Conservation (phyloP, 2,888 invertebrate genomes). For the Palloptera scutellata region DNA sequence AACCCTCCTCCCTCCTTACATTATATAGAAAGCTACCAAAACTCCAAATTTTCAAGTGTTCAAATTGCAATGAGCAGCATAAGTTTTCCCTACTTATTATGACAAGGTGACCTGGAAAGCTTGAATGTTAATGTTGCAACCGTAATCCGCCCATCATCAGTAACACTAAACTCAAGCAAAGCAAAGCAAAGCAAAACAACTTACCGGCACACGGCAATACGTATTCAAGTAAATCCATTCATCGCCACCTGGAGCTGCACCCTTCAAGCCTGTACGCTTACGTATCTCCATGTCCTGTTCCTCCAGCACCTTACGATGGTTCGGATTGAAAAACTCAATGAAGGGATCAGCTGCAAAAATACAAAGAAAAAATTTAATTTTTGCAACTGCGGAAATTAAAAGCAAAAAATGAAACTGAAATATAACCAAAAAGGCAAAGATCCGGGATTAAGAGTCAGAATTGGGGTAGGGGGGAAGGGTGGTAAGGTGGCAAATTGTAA, state of each 20-base stretch:
- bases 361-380: constrained; percentile 2
- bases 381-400: not conserved
- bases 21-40: not conserved
- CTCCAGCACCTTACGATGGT: constrained; percentile 71
- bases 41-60: no score
- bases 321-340: constrained; percentile 80
- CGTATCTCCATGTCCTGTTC: constrained; percentile 73
- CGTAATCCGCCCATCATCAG: no score
- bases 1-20: no score
- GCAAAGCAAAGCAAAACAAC: no score
- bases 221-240: constrained; percentile 89
- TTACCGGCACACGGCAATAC: constrained; percentile 85
- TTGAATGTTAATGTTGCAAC: no score
- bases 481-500: constrained; percentile 19
- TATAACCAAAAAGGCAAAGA: not conserved
- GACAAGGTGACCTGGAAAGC: no score
- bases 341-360: constrained; percentile 65
- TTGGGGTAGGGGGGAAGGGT: no score
- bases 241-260: constrained; percentile 76
- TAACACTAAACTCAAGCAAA: no score
- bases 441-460: not conserved
- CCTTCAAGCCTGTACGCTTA: constrained; percentile 70
- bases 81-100: no score
- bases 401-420: not conserved
- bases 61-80: no score